phyloP scores from a whole-genome alignment of 1,140 invertebrate species.

The Euura saliciscinereae region DNA sequence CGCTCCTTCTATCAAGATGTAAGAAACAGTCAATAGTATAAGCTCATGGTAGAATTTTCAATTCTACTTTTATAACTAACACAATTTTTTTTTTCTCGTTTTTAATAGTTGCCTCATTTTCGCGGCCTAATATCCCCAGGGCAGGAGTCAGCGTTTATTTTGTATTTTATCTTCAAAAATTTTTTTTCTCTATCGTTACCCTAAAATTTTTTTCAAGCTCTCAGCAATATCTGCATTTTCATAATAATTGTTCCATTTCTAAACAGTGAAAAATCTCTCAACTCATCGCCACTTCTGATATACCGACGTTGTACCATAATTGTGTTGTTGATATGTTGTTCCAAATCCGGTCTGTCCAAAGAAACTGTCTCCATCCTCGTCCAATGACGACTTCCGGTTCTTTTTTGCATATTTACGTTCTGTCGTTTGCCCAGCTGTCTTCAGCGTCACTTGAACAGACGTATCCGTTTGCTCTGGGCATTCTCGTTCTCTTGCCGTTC shows the following conservation, averaged over 20 bases:
- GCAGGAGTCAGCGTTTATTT: background rate
- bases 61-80: slow-evolving; percentile 10
- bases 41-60: slow-evolving; percentile 17
- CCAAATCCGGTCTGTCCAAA: slow-evolving; percentile 22
- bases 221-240: background rate
- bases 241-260: background rate
- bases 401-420: background rate
- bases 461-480: background rate
- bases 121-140: slow-evolving; percentile 1
- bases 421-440: background rate
- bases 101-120: slow-evolving; percentile 16
- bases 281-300: background rate
- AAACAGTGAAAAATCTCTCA: slow-evolving; percentile 3
- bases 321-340: slow-evolving; percentile 35
- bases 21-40: slow-evolving; percentile 14
- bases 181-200: no score
- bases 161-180: background rate
- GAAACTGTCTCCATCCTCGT: slow-evolving; percentile 2
- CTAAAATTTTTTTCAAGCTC: background rate
- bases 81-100: slow-evolving; percentile 14
- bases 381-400: slow-evolving; percentile 8
- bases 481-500: background rate
- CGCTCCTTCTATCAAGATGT: background rate
- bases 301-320: slow-evolving; percentile 18
- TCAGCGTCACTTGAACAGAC: background rate